Percentiles rank a stretch among this genome's conserved stretches.
These are phyloP conservation scores for Paramuricea clavata DNA, from an alignment of 92 coral and sea anemone species.

Conservation along the genomic window DNA sequence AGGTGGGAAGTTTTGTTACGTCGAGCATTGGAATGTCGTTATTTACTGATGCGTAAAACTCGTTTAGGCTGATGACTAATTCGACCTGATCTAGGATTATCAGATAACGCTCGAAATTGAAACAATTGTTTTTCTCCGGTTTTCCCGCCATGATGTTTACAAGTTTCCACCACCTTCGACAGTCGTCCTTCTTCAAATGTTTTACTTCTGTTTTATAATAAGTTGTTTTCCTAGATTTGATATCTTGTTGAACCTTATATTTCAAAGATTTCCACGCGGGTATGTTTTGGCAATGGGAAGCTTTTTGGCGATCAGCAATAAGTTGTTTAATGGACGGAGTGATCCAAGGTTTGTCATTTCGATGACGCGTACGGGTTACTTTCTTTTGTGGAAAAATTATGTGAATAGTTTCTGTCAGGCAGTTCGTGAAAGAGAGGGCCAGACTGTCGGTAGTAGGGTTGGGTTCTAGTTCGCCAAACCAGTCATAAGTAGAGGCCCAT, in stretches of 20 bases:
- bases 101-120: constrained; percentile 40
- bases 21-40: no score
- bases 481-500: constrained; percentile 54
- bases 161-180: constrained; percentile 64
- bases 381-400: constrained; percentile 40
- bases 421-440: constrained; percentile 36
- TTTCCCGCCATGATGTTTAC: constrained; percentile 54
- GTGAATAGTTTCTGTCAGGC: constrained; percentile 17
- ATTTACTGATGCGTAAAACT: no score
- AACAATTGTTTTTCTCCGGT: constrained; percentile 15
- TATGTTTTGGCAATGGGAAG: no score
- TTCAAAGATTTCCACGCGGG: no score
- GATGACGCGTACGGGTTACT: constrained; percentile 4
- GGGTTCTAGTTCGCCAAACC: constrained; percentile 51
- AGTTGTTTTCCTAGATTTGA: constrained; percentile 32
- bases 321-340: constrained; percentile 48
- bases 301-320: no score
- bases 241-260: constrained; percentile 63
- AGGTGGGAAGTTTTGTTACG: no score
- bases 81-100: constrained; percentile 19
- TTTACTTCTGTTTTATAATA: no score
- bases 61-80: constrained; percentile 21
- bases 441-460: constrained; percentile 50
- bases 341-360: constrained; percentile 62
- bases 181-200: no score